phyloP scores from a whole-genome alignment of 2,113 vertebrate genomes.

The Tringa solitaria region DNA sequence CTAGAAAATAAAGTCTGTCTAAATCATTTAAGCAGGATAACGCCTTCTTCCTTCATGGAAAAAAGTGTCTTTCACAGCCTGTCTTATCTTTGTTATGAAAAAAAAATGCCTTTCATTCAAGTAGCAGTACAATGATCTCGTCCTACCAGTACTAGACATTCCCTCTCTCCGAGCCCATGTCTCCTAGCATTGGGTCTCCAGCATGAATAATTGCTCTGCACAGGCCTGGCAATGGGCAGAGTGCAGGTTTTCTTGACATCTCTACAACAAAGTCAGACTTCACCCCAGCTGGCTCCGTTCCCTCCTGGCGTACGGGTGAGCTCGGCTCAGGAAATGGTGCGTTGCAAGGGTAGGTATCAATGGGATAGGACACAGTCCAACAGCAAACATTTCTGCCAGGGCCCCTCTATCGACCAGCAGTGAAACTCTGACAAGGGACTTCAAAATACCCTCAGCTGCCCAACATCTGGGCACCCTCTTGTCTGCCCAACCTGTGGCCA shows the following conservation, averaged over 20 bases:
- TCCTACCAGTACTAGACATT: conserved; percentile 35
- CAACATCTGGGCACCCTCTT: neutral
- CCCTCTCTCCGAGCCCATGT: conserved; percentile 5
- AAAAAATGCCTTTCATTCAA: conserved; percentile 13
- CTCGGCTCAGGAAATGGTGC: rapidly evolving
- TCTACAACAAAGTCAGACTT: neutral
- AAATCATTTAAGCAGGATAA: conserved; percentile 38
- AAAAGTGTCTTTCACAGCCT: conserved; percentile 17
- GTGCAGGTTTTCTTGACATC: conserved; percentile 15
- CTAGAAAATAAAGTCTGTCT: conserved; percentile 51
- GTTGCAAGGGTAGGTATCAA: rapidly evolving
- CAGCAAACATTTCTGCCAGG: neutral
- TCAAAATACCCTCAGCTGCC: neutral
- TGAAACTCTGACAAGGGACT: rapidly evolving
- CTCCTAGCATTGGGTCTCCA: conserved; percentile 37
- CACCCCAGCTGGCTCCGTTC: rapidly evolving
- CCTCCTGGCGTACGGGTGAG: neutral
- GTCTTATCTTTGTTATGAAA: conserved; percentile 29
- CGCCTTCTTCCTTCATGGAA: neutral
- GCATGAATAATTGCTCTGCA: conserved; percentile 36
- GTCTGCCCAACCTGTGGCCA: neutral
- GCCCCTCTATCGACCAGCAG: rapidly evolving
- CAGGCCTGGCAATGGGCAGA: conserved; percentile 8
- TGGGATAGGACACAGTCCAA: rapidly evolving
- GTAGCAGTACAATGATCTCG: conserved; percentile 18